Evolutionary conservation across 2,797 vertebrate species (phyloP), one percentile per base, ranked within the genome.

Genomic region (Xenentodon cancila): DNA sequence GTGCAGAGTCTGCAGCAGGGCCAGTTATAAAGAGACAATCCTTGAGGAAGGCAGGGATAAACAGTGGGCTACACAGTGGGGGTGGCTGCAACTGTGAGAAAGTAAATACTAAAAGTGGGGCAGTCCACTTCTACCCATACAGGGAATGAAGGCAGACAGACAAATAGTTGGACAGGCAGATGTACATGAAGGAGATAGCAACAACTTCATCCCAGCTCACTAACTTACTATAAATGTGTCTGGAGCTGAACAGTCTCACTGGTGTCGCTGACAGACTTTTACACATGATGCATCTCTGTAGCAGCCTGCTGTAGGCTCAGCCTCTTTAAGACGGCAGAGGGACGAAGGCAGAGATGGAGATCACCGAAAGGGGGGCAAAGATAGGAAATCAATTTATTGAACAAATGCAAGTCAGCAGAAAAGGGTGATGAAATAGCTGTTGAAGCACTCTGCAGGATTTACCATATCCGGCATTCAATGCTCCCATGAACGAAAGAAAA

Each of bases 321-420:
- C 48, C 64, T 73, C 64, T 43, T 61, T 59, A 60, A 72, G 73
- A 54, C 64, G 71, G 21, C 56, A 5, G 22, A 59, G 21, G 72
- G 75, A 80, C 69, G 43, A 65, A 79, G 44, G 73, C 67, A 67
- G 62, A 58, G 57, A 34, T 60, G 55, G 62, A 66, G 76, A 71
- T 52, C 50, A 3, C 9, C 65, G 60, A 49, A 77, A 55, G 54
- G 19, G 50, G 44, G 40, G 27, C 30, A 54, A 50, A 40, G 51
- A n/a, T 25, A 55, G 46, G 77, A 76, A 82, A 89, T 84, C 73
- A 74, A 85, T 87, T 59, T 79, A 61, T 62, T 43, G 49, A 60
- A 65, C 48, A 79, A 84, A 71, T 79, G 80, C 77, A 75, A 89
- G 85, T 91, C 86, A 91, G 89, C 88, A 88, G 64, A 86, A 92